Conservation (phyloP, 1,140 invertebrate genomes). For the Penaeus indicus region DNA sequence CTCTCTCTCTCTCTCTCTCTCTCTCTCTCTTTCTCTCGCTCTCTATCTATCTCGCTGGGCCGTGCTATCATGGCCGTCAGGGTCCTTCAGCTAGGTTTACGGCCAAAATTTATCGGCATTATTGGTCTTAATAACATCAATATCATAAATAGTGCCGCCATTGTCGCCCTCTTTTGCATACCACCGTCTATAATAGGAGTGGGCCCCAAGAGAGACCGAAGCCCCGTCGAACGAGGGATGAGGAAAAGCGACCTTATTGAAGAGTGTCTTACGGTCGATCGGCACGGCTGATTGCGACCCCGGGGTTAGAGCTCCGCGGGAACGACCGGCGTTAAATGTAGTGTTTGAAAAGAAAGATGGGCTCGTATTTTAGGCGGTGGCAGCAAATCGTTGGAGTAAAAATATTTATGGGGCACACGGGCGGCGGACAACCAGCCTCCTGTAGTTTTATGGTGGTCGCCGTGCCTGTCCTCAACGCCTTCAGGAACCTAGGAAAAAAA, state of each 20-base stretch:
- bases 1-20: no score
- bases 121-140: conserved; percentile 67
- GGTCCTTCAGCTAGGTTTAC: conserved; percentile 55
- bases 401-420: conserved; percentile 64
- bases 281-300: conserved; percentile 1
- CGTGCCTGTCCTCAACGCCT: conserved; percentile 60
- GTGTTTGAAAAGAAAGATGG: conserved; percentile 65
- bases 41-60: not conserved
- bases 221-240: not conserved
- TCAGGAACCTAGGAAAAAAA: conserved; percentile 31
- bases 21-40: not conserved
- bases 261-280: conserved; percentile 21
- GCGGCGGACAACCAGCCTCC: conserved; percentile 61
- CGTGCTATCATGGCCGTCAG: conserved; percentile 36
- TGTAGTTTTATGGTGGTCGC: conserved; percentile 64
- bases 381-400: conserved; percentile 65
- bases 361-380: conserved; percentile 64
- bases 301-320: conserved; percentile 38
- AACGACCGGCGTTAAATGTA: conserved; percentile 64
- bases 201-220: conserved; percentile 32
- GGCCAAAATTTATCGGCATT: conserved; percentile 63
- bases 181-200: conserved; percentile 66
- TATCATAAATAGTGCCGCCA: conserved; percentile 66
- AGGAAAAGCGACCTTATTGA: conserved; percentile 21
- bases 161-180: conserved; percentile 67